phyloP scores from a whole-genome alignment of 2,113 vertebrate genomes.

The Nestor notabilis region DNA sequence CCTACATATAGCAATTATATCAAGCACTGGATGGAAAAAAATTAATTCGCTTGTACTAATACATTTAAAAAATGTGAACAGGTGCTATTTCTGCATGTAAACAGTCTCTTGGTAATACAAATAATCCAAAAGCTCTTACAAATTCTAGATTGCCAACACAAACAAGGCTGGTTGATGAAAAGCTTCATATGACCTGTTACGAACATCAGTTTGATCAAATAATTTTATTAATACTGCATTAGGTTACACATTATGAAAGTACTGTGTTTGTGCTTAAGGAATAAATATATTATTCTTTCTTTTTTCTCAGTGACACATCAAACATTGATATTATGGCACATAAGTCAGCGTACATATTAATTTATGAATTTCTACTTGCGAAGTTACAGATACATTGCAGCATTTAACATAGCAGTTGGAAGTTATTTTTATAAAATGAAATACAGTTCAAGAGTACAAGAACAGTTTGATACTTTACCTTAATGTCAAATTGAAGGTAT shows the following conservation, averaged over 20 bases:
- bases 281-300: not conserved
- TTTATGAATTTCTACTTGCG: not conserved
- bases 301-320: not conserved
- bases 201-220: not conserved
- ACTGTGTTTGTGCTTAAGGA: not conserved
- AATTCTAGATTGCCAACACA: not conserved
- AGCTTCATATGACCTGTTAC: not conserved
- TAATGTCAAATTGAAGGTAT: constrained; percentile 98
- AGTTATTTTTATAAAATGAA: constrained; percentile 13
- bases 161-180: not conserved
- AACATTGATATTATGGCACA: not conserved
- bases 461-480: constrained; percentile 79
- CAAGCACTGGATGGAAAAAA: not conserved
- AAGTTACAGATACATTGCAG: not conserved
- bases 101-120: not conserved
- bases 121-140: not conserved
- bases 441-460: not conserved
- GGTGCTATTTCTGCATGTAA: not conserved
- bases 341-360: not conserved
- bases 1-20: not conserved
- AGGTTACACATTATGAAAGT: not conserved
- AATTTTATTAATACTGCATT: not conserved
- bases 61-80: not conserved
- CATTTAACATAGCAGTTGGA: not conserved
- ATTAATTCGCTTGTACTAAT: not conserved